Evolutionary conservation across 1,140 invertebrate genomes (phyloP).

Genomic region (Heliconius eleuchia): DNA sequence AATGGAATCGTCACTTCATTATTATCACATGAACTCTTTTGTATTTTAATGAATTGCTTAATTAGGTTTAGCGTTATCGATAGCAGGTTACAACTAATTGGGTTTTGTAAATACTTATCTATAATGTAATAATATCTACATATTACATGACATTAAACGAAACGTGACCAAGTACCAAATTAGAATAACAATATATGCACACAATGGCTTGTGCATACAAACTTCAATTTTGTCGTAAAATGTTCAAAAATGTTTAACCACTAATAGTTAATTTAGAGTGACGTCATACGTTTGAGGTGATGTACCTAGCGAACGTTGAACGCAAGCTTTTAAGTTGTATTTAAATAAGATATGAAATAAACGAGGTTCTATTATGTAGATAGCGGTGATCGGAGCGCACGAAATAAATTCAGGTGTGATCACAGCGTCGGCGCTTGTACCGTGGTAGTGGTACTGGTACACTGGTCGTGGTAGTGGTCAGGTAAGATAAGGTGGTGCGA

Average conservation of each 20-base stretch:
- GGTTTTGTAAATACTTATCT: neutral
- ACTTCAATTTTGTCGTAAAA: neutral
- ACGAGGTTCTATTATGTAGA: slow-evolving; percentile 14
- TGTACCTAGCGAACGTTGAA: neutral
- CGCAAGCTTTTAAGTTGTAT: slow-evolving; percentile 9
- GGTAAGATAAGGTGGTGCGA: slow-evolving; percentile 61
- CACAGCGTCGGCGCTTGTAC: slow-evolving; percentile 40
- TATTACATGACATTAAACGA: slow-evolving; percentile 13
- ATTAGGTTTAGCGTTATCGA: slow-evolving; percentile 2
- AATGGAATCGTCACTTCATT: neutral
- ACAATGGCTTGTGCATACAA: neutral
- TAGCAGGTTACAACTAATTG: neutral
- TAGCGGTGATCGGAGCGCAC: slow-evolving; percentile 22
- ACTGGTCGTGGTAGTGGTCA: slow-evolving; percentile 34
- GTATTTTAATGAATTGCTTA: neutral
- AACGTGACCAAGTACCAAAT: slow-evolving; percentile 9
- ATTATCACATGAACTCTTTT: neutral
- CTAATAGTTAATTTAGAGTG: neutral
- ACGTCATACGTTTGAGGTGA: neutral
- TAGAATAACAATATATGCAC: neutral
- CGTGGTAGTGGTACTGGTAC: slow-evolving; percentile 18
- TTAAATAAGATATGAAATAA: neutral
- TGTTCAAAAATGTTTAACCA: neutral
- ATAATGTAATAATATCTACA: neutral
- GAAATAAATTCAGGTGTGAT: neutral